Base-by-base conservation (phyloP, 2,113 vertebrate genomes). In the Eudorcas thomsonii region DNA sequence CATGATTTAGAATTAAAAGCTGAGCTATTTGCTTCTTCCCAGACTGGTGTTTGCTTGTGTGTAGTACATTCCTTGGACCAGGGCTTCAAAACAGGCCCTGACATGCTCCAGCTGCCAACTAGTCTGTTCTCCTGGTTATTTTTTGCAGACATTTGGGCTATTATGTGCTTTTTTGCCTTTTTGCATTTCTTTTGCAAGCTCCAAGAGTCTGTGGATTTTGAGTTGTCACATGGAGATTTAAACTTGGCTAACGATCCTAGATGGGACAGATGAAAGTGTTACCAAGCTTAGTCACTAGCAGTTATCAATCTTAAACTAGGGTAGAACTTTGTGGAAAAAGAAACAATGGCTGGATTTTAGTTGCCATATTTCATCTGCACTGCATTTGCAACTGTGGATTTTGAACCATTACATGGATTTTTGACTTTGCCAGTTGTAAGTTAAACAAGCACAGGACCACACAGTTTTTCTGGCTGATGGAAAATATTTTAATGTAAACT, bases 401-500 rank as follows among this genome's bases (percentile, higher is more conserved):
- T 97, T 96, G 97, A 98, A 85, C 84, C 87, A 90, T 93, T 97
- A 84, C 87, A 71, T 98, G 95, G 84, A n/a, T 36, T 96, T 97
- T 96, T 90, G 62, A 93, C 94, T 97, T 52, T 92, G 97, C 97
- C 94, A 96, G 93, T 95, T 96, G 48, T 94, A 96, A 97, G 85
- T 96, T 87, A 95, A 93, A 95, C 59, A 90, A 96, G 96, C 74
- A 62, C 90, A 88, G 90, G 97, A 98, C 98, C 97, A 98, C 97
- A 98, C 97, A 95, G 95, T 88, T 90, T 71, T 96, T 71, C 84
- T 96, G 97, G 90, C 93, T 0, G 16, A 60, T 94, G 92, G 97
- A 71, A 97, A 97, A 96, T 95, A 94, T 92, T 83, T 97, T 86
- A 96, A 97, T 95, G 88, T 98, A 97, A 98, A 96, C 91, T 50